Conservation (phyloP, 2,797 vertebrate genomes). For the Gadopsis bispinosus region DNA sequence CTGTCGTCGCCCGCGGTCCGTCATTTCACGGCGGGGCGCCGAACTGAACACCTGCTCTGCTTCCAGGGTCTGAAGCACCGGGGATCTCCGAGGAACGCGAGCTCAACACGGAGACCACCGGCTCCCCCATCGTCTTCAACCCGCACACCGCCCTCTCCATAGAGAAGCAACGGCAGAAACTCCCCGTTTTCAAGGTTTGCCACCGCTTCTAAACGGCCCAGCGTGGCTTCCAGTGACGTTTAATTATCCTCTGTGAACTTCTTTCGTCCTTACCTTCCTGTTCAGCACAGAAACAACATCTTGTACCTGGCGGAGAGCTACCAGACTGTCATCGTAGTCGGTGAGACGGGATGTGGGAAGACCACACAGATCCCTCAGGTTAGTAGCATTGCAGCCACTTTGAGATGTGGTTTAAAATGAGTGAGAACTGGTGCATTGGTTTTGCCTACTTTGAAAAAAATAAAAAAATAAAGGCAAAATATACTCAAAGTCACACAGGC, state of each 20-base stretch:
- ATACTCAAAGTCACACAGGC: constrained; percentile 20
- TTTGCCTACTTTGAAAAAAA: not conserved
- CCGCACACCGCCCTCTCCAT: constrained; percentile 94
- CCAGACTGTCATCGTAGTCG: constrained; percentile 96
- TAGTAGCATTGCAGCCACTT: constrained; percentile 7
- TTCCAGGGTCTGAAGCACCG: constrained; percentile 92
- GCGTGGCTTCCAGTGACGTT: not conserved
- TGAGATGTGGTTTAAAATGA: not conserved
- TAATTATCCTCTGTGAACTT: not conserved
- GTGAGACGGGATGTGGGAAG: constrained; percentile 98
- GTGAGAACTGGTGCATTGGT: not conserved
- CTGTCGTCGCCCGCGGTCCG: not conserved
- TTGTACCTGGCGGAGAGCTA: constrained; percentile 95
- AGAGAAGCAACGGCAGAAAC: constrained; percentile 97
- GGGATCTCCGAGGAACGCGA: constrained; percentile 94
- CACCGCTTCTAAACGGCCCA: not conserved
- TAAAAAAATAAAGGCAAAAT: not conserved
- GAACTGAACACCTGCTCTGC: constrained; percentile 26
- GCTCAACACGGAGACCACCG: constrained; percentile 89
- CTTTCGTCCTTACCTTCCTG: not conserved
- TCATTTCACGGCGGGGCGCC: not conserved
- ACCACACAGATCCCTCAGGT: constrained; percentile 98
- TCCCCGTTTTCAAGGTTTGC: constrained; percentile 96
- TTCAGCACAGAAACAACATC: constrained; percentile 98
- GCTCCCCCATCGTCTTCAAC: constrained; percentile 91